These are phyloP conservation scores for Ochlodes sylvanus DNA, from an alignment of 2,888 invertebrate genomes.

Conservation along the genomic window DNA sequence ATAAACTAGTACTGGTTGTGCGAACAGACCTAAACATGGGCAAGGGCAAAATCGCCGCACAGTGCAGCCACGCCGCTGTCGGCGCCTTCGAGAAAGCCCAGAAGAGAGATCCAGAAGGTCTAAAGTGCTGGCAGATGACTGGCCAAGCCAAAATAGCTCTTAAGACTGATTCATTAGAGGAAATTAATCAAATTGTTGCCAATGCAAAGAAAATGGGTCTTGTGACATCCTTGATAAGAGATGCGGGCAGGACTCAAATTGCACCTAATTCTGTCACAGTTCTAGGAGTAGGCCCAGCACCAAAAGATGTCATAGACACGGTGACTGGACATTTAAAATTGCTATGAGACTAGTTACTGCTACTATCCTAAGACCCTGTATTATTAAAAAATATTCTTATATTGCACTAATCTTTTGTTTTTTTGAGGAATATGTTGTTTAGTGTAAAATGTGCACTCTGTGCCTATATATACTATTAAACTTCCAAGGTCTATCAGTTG, in stretches of 20 bases:
- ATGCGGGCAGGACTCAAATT: slow-evolving; percentile 98
- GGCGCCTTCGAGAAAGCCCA: slow-evolving; percentile 91
- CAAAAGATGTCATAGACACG: slow-evolving; percentile 89
- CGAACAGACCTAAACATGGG: slow-evolving; percentile 97
- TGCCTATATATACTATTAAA: too few species aligned
- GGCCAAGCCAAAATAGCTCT: slow-evolving; percentile 96
- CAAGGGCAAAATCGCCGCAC: slow-evolving; percentile 97
- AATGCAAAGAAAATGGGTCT: slow-evolving; percentile 89
- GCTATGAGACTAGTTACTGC: slow-evolving; percentile 75
- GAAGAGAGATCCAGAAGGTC: slow-evolving; percentile 85
- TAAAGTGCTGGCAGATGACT: slow-evolving; percentile 84
- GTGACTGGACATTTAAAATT: slow-evolving; percentile 95
- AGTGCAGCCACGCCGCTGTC: slow-evolving; percentile 97
- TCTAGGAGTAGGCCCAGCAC: slow-evolving; percentile 96
- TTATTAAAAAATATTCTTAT: too few species aligned
- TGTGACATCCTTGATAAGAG: slow-evolving; percentile 90
- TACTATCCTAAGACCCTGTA: too few species aligned
- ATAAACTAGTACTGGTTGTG: slow-evolving; percentile 94
- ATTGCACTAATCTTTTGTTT: too few species aligned
- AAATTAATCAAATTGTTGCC: slow-evolving; percentile 88
- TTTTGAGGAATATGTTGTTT: too few species aligned
- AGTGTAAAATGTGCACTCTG: too few species aligned
- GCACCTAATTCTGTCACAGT: slow-evolving; percentile 95
- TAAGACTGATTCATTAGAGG: slow-evolving; percentile 91
- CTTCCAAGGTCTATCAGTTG: too few species aligned